These are phyloP conservation scores for Cheirogaleus major DNA, from an alignment of 2,797 vertebrate species.

Conservation along the genomic window DNA sequence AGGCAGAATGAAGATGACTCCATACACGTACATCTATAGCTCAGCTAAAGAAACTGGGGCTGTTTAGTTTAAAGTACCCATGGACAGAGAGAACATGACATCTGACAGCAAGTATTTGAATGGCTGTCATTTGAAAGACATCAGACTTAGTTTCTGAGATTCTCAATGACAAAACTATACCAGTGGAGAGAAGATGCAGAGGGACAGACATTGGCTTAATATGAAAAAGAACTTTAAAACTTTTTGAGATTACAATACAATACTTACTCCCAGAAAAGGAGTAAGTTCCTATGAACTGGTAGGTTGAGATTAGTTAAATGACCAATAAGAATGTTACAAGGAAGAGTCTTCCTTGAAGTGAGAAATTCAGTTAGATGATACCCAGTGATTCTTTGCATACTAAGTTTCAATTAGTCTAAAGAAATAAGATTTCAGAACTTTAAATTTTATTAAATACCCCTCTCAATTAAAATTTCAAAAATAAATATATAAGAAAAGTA, in stretches of 20 bases:
- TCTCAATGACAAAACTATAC: constrained; percentile 14
- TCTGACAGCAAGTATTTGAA: background rate
- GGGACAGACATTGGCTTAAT: background rate
- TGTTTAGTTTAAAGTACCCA: background rate
- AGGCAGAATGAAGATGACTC: background rate
- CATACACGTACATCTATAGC: background rate
- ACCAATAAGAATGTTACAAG: background rate
- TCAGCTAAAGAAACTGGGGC: background rate
- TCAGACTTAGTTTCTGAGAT: background rate
- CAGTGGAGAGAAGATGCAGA: background rate
- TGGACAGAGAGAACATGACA: background rate
- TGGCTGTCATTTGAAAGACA: background rate
- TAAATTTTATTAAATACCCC: background rate
- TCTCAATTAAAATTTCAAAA: constrained; percentile 11
- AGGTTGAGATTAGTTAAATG: background rate
- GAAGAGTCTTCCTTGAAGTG: background rate
- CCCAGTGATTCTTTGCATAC: background rate
- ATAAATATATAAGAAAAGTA: background rate
- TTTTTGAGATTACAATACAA: background rate
- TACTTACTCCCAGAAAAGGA: background rate
- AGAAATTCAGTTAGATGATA: constrained; percentile 10
- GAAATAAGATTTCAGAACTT: background rate
- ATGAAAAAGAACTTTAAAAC: constrained; percentile 2
- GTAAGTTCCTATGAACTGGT: background rate
- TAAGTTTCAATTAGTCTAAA: background rate